Conservation (phyloP, 2,888 invertebrate species). For the Patella caerulea region DNA sequence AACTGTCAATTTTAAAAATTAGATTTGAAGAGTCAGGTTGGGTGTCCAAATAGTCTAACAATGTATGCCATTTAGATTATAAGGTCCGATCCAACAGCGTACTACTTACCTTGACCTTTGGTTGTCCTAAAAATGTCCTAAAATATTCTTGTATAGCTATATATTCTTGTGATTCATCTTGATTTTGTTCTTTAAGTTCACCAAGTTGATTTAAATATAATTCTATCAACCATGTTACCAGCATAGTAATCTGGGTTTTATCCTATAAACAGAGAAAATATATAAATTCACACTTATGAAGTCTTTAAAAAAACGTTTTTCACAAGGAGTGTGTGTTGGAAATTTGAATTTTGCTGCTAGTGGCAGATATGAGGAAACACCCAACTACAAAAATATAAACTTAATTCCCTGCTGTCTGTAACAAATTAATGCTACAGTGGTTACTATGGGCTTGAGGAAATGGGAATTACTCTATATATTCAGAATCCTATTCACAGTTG, state of each 20-base stretch:
- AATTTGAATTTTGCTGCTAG: too few relatives aligned
- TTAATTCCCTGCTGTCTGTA: too few relatives aligned
- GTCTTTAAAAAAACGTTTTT: too few relatives aligned
- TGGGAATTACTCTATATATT: background rate
- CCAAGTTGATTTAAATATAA: conserved; percentile 91
- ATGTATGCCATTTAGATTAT: too few relatives aligned
- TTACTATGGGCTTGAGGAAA: background rate
- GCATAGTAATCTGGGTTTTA: conserved; percentile 90
- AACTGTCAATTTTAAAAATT: too few relatives aligned
- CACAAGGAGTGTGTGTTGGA: too few relatives aligned
- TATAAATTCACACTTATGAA: background rate
- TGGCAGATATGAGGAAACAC: too few relatives aligned
- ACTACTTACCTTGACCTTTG: conserved; percentile 57
- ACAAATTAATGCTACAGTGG: background rate
- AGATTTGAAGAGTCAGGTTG: too few relatives aligned
- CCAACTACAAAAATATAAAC: too few relatives aligned
- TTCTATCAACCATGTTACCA: conserved; percentile 95
- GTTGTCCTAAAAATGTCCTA: conserved; percentile 58
- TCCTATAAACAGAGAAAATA: conserved; percentile 73
- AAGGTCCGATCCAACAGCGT: too few relatives aligned
- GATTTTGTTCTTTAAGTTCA: conserved; percentile 73
- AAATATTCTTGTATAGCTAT: conserved; percentile 61
- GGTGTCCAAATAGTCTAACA: too few relatives aligned
- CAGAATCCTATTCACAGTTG: background rate
- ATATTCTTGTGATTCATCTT: conserved; percentile 52